Evolutionary conservation across 2,797 vertebrate genomes (phyloP).

Genomic region (Enteromius afrohamiltoni): DNA sequence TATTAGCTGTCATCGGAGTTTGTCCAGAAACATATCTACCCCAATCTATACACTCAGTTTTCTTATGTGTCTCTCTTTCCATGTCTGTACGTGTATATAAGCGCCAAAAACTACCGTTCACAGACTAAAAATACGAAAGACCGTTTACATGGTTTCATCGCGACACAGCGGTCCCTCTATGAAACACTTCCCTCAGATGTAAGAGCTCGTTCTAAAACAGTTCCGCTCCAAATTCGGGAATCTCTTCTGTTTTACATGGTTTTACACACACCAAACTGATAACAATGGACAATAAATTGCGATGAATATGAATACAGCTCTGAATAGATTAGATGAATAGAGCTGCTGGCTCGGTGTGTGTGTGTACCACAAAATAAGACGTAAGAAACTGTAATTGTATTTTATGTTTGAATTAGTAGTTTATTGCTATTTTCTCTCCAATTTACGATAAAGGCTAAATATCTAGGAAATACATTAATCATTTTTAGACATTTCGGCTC

Average conservation of each 20-base stretch:
- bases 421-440: background rate
- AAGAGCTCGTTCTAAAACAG: background rate
- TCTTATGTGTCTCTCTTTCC: background rate
- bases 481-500: background rate
- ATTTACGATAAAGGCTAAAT: background rate
- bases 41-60: constrained; percentile 66
- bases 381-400: background rate
- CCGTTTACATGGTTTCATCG: background rate
- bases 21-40: constrained; percentile 43
- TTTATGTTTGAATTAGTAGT: background rate
- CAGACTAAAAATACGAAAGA: background rate
- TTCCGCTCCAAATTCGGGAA: background rate
- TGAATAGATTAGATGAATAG: no score
- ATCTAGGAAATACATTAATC: background rate
- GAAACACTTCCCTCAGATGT: constrained; percentile 18
- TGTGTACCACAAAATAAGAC: background rate
- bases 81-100: background rate
- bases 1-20: background rate
- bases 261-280: background rate
- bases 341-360: background rate
- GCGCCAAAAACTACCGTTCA: no score
- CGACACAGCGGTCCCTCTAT: background rate
- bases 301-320: no score
- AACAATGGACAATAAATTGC: background rate
- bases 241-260: background rate